Conservation (phyloP, 2,888 invertebrate species). For the Microctonus brassicae region DNA sequence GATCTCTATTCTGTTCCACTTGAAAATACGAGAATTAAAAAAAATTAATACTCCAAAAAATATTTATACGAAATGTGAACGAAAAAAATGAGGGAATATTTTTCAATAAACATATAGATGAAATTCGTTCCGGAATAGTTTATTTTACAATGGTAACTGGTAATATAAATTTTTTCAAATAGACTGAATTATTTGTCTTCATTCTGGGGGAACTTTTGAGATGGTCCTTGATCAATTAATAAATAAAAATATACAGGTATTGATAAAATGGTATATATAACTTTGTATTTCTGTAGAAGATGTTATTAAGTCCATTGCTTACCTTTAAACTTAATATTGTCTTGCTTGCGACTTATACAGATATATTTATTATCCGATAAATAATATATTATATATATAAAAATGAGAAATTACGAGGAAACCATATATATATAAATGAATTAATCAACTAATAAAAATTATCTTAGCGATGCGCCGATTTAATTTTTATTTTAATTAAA, state of each 20-base stretch:
- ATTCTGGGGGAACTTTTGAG: slow-evolving; percentile 71
- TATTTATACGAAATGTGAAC: slow-evolving; percentile 29
- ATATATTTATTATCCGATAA: background rate
- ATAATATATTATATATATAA: background rate
- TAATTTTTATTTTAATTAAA: too few relatives aligned
- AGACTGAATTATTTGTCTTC: slow-evolving; percentile 57
- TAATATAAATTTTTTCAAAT: background rate
- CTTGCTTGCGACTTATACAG: too few relatives aligned
- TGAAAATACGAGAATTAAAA: slow-evolving; percentile 27
- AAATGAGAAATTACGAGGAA: background rate
- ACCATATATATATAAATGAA: slow-evolving; percentile 11
- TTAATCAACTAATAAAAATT: background rate
- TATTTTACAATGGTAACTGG: slow-evolving; percentile 30
- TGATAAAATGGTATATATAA: slow-evolving; percentile 5
- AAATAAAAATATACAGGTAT: slow-evolving; percentile 13
- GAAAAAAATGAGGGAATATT: background rate
- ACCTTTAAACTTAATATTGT: too few relatives aligned
- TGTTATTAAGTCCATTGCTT: too few relatives aligned
- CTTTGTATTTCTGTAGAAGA: background rate
- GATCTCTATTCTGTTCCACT: slow-evolving; percentile 42
- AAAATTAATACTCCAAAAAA: slow-evolving; percentile 7
- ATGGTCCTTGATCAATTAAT: slow-evolving; percentile 71
- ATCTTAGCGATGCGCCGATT: slow-evolving; percentile 28
- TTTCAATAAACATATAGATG: too few relatives aligned
- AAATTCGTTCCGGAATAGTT: slow-evolving; percentile 38